phyloP scores from a whole-genome alignment of 2,797 vertebrate species.

The Sebastes trivittatus region DNA sequence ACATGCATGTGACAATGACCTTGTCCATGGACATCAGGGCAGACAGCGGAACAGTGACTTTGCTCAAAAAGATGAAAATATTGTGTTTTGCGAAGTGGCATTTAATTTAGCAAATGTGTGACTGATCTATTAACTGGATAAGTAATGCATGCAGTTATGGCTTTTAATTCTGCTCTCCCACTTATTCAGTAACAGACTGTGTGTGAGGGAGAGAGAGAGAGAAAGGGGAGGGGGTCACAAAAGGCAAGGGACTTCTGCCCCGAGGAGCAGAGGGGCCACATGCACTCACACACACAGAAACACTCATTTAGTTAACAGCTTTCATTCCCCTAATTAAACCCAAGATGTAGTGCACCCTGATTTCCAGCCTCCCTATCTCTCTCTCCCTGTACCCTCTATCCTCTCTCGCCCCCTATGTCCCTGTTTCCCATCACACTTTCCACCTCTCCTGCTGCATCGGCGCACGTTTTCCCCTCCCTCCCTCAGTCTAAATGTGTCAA shows the following conservation, averaged over 20 bases:
- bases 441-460: not conserved
- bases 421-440: not conserved
- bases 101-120: slow-evolving; percentile 11
- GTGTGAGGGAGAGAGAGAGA: not conserved
- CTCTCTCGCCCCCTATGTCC: not conserved
- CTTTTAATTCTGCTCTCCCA: slow-evolving; percentile 30
- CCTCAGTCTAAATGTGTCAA: not conserved
- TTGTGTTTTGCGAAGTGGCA: not conserved
- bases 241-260: slow-evolving; percentile 8
- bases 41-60: not conserved
- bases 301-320: slow-evolving; percentile 52
- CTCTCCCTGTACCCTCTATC: not conserved
- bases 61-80: not conserved
- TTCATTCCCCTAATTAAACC: slow-evolving; percentile 66
- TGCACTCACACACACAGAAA: slow-evolving; percentile 15
- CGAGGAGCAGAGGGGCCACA: slow-evolving; percentile 21
- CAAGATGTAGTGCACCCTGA: not conserved
- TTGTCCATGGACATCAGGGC: slow-evolving; percentile 18
- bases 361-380: not conserved
- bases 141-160: slow-evolving; percentile 8
- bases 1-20: slow-evolving; percentile 19
- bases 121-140: not conserved
- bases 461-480: not conserved
- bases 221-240: not conserved
- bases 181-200: slow-evolving; percentile 5